Evolutionary conservation across 2,113 vertebrate species (phyloP).

Genomic region (Entelurus aequoreus): DNA sequence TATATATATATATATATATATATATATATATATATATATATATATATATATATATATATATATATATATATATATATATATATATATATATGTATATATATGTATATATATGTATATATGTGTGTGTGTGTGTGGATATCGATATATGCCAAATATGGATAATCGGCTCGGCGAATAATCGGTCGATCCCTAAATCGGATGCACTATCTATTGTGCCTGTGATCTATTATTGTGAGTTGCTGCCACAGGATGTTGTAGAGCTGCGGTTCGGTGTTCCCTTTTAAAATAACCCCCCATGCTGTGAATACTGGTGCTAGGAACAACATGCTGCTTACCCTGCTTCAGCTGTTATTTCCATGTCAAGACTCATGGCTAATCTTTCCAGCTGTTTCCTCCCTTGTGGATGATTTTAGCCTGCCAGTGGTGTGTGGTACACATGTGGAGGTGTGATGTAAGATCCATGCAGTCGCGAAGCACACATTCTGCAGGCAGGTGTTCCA

Average conservation of each 20-base stretch:
- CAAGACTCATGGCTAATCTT: background rate
- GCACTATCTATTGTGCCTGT: background rate
- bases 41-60: too few relatives aligned
- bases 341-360: background rate
- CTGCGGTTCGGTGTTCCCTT: background rate
- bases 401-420: background rate
- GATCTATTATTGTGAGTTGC: background rate
- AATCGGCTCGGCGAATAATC: too few relatives aligned
- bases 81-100: too few relatives aligned
- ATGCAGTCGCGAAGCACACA: background rate
- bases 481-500: background rate
- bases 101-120: too few relatives aligned
- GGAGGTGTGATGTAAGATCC: too few relatives aligned
- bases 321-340: background rate
- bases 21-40: too few relatives aligned
- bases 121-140: too few relatives aligned
- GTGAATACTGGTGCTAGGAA: background rate
- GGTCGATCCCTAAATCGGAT: too few relatives aligned
- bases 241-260: slow-evolving; percentile 1
- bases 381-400: background rate
- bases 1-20: too few relatives aligned
- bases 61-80: too few relatives aligned
- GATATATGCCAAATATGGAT: too few relatives aligned
- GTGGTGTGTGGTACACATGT: too few relatives aligned
- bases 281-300: background rate